These are phyloP conservation scores for Acrocephalus arundinaceus DNA, from an alignment of 2,113 vertebrate genomes.

Conservation along the genomic window DNA sequence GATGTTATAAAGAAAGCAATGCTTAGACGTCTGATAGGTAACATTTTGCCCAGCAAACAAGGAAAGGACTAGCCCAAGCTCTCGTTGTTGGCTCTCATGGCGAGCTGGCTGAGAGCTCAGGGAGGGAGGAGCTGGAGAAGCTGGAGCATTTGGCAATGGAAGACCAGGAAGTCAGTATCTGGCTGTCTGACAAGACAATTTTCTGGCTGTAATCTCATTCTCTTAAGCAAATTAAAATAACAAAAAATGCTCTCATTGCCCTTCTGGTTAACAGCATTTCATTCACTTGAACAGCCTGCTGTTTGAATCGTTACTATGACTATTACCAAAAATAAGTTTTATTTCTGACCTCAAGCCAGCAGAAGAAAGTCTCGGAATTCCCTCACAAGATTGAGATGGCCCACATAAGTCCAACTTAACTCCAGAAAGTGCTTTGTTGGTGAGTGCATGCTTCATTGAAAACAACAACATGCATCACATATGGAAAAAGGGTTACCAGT, in stretches of 20 bases:
- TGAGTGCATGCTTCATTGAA: not conserved
- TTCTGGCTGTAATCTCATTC: slow-evolving; percentile 46
- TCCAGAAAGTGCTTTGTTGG: not conserved
- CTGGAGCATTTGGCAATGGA: not conserved
- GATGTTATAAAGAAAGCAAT: not conserved
- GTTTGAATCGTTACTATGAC: not conserved
- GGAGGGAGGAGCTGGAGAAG: not conserved
- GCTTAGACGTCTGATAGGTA: not conserved
- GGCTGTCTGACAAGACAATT: slow-evolving; percentile 46
- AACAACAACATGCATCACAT: not conserved
- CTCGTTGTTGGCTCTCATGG: not conserved
- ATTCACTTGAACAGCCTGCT: slow-evolving; percentile 8
- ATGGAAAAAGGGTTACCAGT: not conserved
- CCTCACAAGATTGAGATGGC: not conserved
- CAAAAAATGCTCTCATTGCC: not conserved
- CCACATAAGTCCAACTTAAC: not conserved
- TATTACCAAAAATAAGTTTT: not conserved
- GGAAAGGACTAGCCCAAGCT: not conserved
- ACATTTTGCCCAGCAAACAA: not conserved
- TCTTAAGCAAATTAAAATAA: slow-evolving; percentile 46
- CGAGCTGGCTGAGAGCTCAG: not conserved
- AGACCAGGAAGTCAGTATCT: slow-evolving; percentile 24
- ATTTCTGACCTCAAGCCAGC: not conserved
- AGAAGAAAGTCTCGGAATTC: not conserved
- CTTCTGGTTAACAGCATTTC: slow-evolving; percentile 23